Evolutionary conservation across 1,140 invertebrate species (phyloP).

Genomic region (Euglossa dilemma): DNA sequence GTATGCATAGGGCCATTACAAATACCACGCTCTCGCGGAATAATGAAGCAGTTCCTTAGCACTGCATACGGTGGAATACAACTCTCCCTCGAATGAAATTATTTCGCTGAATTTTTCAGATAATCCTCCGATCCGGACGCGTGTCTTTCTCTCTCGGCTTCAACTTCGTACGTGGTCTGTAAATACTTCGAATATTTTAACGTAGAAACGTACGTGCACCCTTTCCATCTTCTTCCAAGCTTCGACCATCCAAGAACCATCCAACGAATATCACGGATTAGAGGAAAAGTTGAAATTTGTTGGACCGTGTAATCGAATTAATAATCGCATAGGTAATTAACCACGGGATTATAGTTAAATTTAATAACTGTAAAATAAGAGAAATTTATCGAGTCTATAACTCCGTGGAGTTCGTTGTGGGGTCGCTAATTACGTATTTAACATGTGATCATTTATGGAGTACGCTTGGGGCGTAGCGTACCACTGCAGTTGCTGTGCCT

Average conservation of each 20-base stretch:
- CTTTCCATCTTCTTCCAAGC: no score
- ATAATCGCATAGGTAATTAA: no score
- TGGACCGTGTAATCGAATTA: no score
- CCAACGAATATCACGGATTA: no score
- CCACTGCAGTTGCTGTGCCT: background rate
- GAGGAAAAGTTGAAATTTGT: no score
- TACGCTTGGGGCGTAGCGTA: background rate
- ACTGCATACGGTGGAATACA: background rate
- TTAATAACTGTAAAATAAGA: no score
- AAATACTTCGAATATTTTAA: no score
- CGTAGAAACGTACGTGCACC: no score
- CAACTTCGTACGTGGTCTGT: no score
- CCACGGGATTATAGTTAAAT: no score
- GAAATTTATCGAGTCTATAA: background rate
- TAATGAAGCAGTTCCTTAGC: background rate
- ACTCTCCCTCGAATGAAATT: background rate
- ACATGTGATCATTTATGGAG: background rate
- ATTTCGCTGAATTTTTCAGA: background rate
- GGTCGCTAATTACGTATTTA: background rate
- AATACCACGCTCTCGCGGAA: background rate
- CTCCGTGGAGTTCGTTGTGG: background rate
- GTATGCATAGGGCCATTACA: background rate
- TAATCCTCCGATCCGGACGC: background rate
- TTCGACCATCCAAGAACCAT: no score
- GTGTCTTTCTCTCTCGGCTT: background rate